phyloP scores from a whole-genome alignment of 2,113 vertebrate genomes.

The Campylomormyrus numenius region DNA sequence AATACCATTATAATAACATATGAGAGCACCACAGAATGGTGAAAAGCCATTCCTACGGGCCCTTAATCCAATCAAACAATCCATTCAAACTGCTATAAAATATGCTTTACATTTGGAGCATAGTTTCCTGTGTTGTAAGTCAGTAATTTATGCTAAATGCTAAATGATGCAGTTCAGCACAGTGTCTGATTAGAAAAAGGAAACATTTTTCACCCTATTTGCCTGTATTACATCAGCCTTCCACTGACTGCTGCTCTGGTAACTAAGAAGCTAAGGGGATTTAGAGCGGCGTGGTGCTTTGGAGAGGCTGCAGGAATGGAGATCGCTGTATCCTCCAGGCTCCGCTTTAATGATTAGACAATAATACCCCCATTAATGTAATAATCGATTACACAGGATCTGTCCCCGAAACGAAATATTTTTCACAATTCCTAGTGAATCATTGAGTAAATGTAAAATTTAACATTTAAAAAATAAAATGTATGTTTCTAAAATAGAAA shows the following conservation, averaged over 20 bases:
- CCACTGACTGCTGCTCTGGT: not conserved
- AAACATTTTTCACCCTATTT: not conserved
- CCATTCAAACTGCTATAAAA: not conserved
- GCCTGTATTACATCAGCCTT: constrained; percentile 6
- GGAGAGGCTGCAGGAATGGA: not conserved
- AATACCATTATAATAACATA: not conserved
- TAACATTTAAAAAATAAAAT: not conserved
- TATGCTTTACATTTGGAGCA: not conserved
- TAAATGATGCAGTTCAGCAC: not conserved
- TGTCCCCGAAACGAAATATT: not conserved
- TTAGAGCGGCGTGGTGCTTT: not conserved
- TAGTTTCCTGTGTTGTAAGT: not conserved
- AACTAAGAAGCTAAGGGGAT: not conserved
- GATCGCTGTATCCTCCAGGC: not conserved
- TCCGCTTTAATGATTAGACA: not conserved
- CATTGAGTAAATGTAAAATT: not conserved
- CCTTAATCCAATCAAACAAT: not conserved
- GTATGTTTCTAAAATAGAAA: not conserved
- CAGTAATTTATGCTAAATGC: not conserved
- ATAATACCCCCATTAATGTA: not conserved
- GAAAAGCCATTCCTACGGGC: not conserved
- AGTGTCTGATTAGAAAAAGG: not conserved
- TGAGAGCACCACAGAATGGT: not conserved
- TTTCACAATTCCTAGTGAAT: not conserved
- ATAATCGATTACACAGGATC: not conserved